Evolutionary conservation across 2,888 invertebrate species (phyloP).

Genomic region (Lapara coniferarum): DNA sequence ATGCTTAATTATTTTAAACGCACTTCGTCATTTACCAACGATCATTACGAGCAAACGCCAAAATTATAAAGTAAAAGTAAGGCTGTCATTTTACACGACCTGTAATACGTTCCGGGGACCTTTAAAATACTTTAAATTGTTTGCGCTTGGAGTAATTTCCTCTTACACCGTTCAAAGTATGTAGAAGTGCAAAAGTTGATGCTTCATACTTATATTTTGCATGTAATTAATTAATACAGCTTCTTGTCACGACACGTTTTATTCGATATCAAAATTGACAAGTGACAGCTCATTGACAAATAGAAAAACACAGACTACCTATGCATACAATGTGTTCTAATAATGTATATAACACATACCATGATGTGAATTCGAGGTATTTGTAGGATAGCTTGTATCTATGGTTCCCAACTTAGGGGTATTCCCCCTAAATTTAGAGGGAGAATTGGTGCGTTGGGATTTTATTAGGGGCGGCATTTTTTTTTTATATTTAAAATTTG

Average conservation of each 20-base stretch:
- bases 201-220: conserved; percentile 26
- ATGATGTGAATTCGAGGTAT: conserved; percentile 2
- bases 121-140: conserved; percentile 60
- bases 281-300: too few species aligned
- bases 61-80: conserved; percentile 56
- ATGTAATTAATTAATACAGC: too few species aligned
- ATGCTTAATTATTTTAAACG: conserved; percentile 18
- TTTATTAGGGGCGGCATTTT: too few species aligned
- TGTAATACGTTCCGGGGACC: conserved; percentile 56
- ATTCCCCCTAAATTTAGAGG: too few species aligned
- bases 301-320: too few species aligned
- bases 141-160: conserved; percentile 56
- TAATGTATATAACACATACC: too few species aligned
- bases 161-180: conserved; percentile 45
- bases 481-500: too few species aligned
- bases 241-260: too few species aligned
- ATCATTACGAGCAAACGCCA: conserved; percentile 35
- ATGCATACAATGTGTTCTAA: too few species aligned
- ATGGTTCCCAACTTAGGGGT: too few species aligned
- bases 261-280: too few species aligned
- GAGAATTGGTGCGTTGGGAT: too few species aligned
- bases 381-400: neutral
- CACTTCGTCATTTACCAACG: conserved; percentile 33
- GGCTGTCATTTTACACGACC: conserved; percentile 55
- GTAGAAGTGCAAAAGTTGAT: conserved; percentile 44